Base-by-base conservation (phyloP, 2,888 invertebrate genomes). In the Synanthedon andrenaeformis region DNA sequence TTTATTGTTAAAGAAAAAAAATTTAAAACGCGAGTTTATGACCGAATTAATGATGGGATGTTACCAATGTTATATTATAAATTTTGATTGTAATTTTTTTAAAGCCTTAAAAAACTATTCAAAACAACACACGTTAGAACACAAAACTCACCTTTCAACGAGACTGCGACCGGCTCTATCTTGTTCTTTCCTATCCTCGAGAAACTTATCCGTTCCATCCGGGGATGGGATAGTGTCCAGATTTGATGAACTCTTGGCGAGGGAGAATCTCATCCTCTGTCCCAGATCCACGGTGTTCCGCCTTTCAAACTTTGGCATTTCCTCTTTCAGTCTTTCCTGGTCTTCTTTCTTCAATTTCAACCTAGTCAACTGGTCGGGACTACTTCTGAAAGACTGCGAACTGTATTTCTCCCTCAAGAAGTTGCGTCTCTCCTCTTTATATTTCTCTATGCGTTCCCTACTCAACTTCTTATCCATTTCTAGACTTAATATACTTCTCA, bases 351-450 rank as follows among this genome's bases (percentile, higher is more conserved):
- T 79, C 1, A 83, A 72, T 56, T 84, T 87, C 6, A 86, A 79
- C 51, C 85, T 68, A 0, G 85, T 86, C 57, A 87, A 52, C 49
- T 84, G 81, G 50, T 91, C 83, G 1, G 91, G 90, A 56, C 89
- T 90, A 60, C 92, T 92, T 52, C 92, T 89, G 56, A 96, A 92
- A 10, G 94, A 93, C 62, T 95, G 95, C 1, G 94, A 92, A 58
- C 94, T 92, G 72, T 95, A 96, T 74, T 95, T 96, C 70, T 96
- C 95, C 51, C 95, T 90, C 12, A 96, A 79, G 66, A 95, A 94
- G 62, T 92, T 93, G 52, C 96, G 88, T n/a, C 96, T 85, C 70
- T 96, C 96, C 70, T 96, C 95, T 80, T 96, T 96, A 73, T 96
- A 96, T 72, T 94, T 93, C 76, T 96, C 96, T 59, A 96, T 95